phyloP scores from a whole-genome alignment of 2,888 invertebrate genomes.

The Dasysyrphus albostriatus region DNA sequence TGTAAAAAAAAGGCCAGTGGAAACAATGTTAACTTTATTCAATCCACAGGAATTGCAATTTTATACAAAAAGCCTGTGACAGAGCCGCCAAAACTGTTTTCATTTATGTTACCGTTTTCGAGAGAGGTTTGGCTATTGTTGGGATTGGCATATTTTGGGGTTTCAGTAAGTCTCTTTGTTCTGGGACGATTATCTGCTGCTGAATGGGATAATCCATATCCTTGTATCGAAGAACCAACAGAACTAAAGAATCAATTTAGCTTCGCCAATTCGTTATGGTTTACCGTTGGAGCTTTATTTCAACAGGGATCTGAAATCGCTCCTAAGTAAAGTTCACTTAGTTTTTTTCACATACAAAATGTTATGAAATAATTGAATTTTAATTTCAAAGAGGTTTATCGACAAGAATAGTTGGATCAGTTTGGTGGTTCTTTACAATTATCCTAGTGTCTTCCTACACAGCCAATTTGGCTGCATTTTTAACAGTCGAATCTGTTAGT shows the following conservation, averaged over 20 bases:
- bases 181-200: constrained; percentile 92
- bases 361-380: not conserved
- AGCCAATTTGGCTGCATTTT: constrained; percentile 95
- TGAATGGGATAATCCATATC: constrained; percentile 95
- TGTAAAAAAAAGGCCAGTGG: no score
- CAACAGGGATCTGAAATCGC: constrained; percentile 95
- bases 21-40: not conserved
- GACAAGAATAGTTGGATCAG: constrained; percentile 93
- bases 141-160: constrained; percentile 91
- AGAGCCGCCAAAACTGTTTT: constrained; percentile 94
- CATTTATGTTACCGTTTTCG: constrained; percentile 97
- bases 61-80: constrained; percentile 94
- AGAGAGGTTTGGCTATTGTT: constrained; percentile 93
- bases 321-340: constrained; percentile 87
- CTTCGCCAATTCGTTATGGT: constrained; percentile 94
- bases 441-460: constrained; percentile 93
- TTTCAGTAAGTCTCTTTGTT: constrained; percentile 91
- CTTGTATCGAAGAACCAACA: constrained; percentile 93
- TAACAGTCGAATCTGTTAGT: constrained; percentile 91
- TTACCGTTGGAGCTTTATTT: constrained; percentile 92
- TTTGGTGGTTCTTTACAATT: constrained; percentile 95
- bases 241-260: constrained; percentile 93
- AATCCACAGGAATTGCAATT: constrained; percentile 90
- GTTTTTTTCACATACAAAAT: not conserved
- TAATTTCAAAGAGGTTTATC: constrained; percentile 89